phyloP scores from a whole-genome alignment of 2,113 vertebrate species.

The Cisticola juncidis region DNA sequence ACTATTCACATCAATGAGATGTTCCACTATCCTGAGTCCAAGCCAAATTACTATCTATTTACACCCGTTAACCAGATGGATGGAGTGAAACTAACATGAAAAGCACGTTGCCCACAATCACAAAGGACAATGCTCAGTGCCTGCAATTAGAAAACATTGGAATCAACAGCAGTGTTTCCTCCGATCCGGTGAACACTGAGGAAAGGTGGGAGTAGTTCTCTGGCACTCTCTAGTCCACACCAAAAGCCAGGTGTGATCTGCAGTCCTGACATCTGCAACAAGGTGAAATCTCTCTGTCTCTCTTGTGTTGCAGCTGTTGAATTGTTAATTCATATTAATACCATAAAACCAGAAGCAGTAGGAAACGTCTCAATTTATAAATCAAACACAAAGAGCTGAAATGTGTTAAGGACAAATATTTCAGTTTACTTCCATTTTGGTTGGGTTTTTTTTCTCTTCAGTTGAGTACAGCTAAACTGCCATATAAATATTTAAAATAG shows the following conservation, averaged over 20 bases:
- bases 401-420: neutral
- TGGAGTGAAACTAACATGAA: neutral
- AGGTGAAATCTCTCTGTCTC: neutral
- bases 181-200: neutral
- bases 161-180: neutral
- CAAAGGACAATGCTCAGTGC: neutral
- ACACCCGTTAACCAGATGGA: neutral
- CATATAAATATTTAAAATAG: constrained; percentile 11
- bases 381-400: neutral
- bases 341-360: neutral
- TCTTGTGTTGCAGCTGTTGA: neutral
- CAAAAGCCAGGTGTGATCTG: neutral
- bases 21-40: neutral
- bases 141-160: neutral
- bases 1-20: constrained; percentile 14
- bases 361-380: neutral
- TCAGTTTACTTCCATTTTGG: neutral
- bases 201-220: neutral
- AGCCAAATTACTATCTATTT: neutral
- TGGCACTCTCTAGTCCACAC: neutral
- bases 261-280: neutral
- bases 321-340: neutral
- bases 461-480: neutral
- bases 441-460: neutral
- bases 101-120: neutral